Base-by-base conservation (phyloP, 2,888 invertebrate genomes). In the Platycheirus albimanus region DNA sequence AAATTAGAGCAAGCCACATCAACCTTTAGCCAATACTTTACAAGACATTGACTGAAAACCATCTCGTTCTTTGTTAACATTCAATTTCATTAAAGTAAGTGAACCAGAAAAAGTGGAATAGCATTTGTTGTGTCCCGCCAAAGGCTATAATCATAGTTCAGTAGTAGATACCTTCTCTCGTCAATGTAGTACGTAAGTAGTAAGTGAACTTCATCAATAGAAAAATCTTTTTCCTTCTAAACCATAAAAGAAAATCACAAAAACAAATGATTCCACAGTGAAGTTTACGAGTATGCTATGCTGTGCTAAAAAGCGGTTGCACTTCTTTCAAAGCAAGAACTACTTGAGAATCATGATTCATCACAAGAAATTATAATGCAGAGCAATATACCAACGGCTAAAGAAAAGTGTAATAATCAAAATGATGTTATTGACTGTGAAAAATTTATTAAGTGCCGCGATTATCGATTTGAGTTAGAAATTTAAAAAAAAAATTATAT, bases 221-320 rank as follows among this genome's bases (percentile, higher is more conserved):
- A 36, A 28, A 51, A 30, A 6, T 36, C 28, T 43, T 54, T 20
- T 38, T 54, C 36, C 20, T 71, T 70, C 56, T 43, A 56, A 71
- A 49, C 36, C 41, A 13, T 28, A 36, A 30, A 51, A 17, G n/a
- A 17, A 47, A n/a, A 24, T 17, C 3, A 7, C 13, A 24, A 56
- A 20, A 56, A 45, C 3, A 56, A 66, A 24, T 61, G 24, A 30
- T 33, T 45, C n/a, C 19, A 38, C 15, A 38, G 38, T 47, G 33
- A 38, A 47, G 49, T 47, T 51, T 38, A n/a, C n/a, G n/a, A n/a
- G n/a, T n/a, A n/a, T n/a, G n/a, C n/a, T n/a, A 72, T 58, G 36
- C 11, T 66, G 66, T 72, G 78, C 58, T 72, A 71, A 78, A 71
- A 72, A 47, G 61, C 58, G 20, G 72, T 52, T 78, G 78, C 51